Conservation (phyloP, 2,113 vertebrate species). For the Eolophus roseicapilla region DNA sequence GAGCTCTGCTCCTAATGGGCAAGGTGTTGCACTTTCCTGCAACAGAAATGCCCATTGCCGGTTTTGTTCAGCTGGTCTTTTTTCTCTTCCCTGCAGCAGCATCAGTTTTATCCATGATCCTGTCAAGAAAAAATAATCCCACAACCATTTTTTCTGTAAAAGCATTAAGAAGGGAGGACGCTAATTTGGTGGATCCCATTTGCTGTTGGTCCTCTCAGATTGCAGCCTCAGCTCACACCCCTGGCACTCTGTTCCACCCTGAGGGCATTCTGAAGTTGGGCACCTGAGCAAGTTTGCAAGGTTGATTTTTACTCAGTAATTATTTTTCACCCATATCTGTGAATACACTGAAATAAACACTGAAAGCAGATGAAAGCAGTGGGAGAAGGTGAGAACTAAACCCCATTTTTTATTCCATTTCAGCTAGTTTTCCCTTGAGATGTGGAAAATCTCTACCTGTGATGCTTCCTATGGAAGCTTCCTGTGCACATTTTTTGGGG, state of each 20-base stretch:
- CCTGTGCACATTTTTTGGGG: fast-evolving
- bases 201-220: neutral
- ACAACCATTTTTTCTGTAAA: neutral
- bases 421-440: neutral
- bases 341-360: neutral
- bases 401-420: neutral
- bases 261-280: neutral
- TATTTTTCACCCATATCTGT: neutral
- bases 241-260: neutral
- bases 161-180: neutral
- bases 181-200: neutral
- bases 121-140: neutral
- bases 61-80: neutral
- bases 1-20: neutral
- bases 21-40: neutral
- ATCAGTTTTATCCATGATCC: neutral
- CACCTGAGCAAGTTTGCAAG: neutral
- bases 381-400: neutral
- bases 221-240: neutral
- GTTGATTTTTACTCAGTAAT: neutral
- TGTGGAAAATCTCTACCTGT: fast-evolving
- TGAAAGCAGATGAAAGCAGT: neutral
- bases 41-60: neutral
- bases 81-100: neutral
- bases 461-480: neutral